Evolutionary conservation across 92 coral and sea anemone species (phyloP), one percentile per base, ranked within the genome.

Genomic region (Epizoanthus rinbou): DNA sequence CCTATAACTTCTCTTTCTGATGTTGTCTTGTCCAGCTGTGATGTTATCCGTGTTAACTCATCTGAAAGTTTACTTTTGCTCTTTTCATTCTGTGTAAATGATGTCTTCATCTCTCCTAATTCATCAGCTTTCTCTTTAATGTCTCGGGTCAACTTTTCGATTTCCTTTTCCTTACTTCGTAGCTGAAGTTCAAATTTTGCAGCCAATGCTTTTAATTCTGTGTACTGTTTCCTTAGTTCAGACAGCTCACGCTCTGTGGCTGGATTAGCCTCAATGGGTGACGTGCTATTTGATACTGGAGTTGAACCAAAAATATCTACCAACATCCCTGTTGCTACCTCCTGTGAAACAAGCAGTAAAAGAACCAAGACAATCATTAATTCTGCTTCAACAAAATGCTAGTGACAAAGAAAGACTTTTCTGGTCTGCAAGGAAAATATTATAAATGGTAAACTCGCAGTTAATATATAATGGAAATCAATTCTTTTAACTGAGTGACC

Each of bases 81-180:
- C 57, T 84, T 90, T 54, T 80, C 68, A 45, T 81, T 84, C 39
- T 93, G 89, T 14, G 84, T 63, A 54, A 87, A 57, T 59, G 76
- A 63, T 3, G 69, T 71, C 56, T 79, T 90, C 56, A 90, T 57
- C 78, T 90, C 92, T 6, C 39, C 57, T 37, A 85, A 15, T 18
- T 93, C 92, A 45, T 23, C 60, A 7, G 87, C 90, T 50, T 88
- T 93, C 57, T 86, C 93, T 81, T 90, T 87, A 45, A 88, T 65
- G 52, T 37, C 47, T 72, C 88, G 88, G 28, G 85, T 62, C 64
- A 85, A 79, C 31, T 62, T 78, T 21, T 50, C 74, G 58, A 93
- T 57, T 47, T 93, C 94, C 37, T 81, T 88, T 57, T 89, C 81
- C 53, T 74, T 69, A 7, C 79, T 81, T 80, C 86, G 93, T 22